These are phyloP conservation scores for Phrynocephalus forsythii DNA, from an alignment of 2,797 vertebrate genomes.

Conservation along the genomic window DNA sequence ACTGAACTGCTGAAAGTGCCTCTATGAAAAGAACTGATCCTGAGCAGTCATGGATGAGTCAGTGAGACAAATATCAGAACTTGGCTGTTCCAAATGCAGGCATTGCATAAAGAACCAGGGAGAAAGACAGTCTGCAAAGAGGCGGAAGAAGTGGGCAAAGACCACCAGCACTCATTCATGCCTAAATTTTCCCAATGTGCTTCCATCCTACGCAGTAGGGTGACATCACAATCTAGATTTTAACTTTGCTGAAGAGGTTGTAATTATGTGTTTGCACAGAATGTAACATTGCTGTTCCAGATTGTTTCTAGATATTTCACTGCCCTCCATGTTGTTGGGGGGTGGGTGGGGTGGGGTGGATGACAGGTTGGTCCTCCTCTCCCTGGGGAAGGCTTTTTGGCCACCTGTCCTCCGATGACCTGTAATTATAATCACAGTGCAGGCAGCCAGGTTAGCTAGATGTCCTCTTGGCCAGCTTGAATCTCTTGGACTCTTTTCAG, in stretches of 20 bases:
- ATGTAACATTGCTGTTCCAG: constrained; percentile 8
- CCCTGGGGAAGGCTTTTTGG: constrained; percentile 35
- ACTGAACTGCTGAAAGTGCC: constrained; percentile 91
- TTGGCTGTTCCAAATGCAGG: constrained; percentile 35
- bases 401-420: neutral
- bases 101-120: neutral
- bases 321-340: neutral
- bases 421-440: fast-evolving
- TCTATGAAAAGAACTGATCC: constrained; percentile 79
- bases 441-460: constrained; percentile 10
- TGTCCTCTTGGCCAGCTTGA: neutral
- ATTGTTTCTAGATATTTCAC: neutral
- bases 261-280: constrained; percentile 21
- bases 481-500: constrained; percentile 18
- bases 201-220: constrained; percentile 24
- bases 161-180: constrained; percentile 28
- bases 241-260: constrained; percentile 49
- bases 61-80: constrained; percentile 10
- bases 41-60: constrained; percentile 43
- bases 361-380: constrained; percentile 25
- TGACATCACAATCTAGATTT: constrained; percentile 43
- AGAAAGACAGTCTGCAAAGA: constrained; percentile 14
- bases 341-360: too few relatives aligned
- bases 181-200: constrained; percentile 16
- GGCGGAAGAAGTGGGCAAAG: constrained; percentile 46